Base-by-base conservation (phyloP, 30 jellyfish, hydroid and myxozoan species). In the Cassiopea andromeda region DNA sequence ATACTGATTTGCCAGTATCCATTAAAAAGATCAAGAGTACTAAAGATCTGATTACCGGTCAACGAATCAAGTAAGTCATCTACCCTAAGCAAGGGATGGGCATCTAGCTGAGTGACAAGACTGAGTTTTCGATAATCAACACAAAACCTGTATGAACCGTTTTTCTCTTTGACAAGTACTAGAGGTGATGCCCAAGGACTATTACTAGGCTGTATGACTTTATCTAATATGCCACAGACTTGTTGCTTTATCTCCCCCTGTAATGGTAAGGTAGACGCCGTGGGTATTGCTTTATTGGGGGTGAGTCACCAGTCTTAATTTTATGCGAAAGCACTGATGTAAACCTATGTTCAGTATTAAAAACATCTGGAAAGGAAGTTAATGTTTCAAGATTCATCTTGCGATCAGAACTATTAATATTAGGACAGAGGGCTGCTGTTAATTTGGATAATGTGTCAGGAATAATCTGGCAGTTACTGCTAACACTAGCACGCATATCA, bases 141-240 rank as follows among this genome's bases (percentile, higher is more conserved):
- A 47, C 91, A 83, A 66, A 66, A 67, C 48, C 93, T 46, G 67
- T 43, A 44, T 16, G 91, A 49, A 6, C 91, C 91, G 48, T 83
- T 85, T 47, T 69, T 69, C 75, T 83, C 67, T 69, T 83, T 69
- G 47, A 83, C 85, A 9, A 83, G 50, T 3, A 88, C 92, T 9
- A 81, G 44, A 17, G 93, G 96, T 8, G 71, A 18, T 1, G 92
- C 68, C 96, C 96, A 88, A 17, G 92, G 93, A 19, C 77, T 49
- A 15, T 17, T 69, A 60, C 83, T 45, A 4, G 93, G 93, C 82
- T 57, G 54, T 17, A 88, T 88, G 57, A 88, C 75, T 15, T 76
- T 93, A 1, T 67, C 60, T 60, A 88, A 69, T 87, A 88, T 79
- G 1, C 48, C 82, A 1, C 75, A 8, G 3, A 88, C 87, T 8